phyloP scores from a whole-genome alignment of 2,797 vertebrate species.

The Centropyge bicolor region DNA sequence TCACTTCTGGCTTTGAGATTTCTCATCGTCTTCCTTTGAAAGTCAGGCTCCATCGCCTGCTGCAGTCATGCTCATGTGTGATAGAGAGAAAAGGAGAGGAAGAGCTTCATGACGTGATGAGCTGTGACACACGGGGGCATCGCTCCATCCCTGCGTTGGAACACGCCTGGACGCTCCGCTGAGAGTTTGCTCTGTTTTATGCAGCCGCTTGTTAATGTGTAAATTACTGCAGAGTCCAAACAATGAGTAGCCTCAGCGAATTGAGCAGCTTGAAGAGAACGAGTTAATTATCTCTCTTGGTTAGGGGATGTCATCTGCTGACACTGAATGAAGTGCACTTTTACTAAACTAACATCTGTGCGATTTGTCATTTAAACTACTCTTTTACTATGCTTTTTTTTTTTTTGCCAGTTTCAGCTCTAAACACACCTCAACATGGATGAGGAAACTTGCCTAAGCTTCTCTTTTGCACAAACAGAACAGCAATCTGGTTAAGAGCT shows the following conservation, averaged over 20 bases:
- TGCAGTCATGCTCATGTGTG: conserved; percentile 21
- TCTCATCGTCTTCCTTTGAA: conserved; percentile 33
- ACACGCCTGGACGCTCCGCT: conserved; percentile 60
- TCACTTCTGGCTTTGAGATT: conserved; percentile 32
- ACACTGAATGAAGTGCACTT: conserved; percentile 10
- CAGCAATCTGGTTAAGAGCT: conserved; percentile 41
- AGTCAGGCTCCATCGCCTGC: conserved; percentile 35
- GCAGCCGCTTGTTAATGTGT: conserved; percentile 60
- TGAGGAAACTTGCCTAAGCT: conserved; percentile 27
- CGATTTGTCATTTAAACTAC: conserved; percentile 4
- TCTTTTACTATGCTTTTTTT: not conserved
- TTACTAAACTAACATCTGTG: conserved; percentile 4
- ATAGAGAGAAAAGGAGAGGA: not conserved
- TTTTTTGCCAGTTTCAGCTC: conserved; percentile 18
- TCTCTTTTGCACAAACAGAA: conserved; percentile 34
- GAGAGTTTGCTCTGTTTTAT: conserved; percentile 53
- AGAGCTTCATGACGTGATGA: conserved; percentile 70
- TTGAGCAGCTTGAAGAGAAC: conserved; percentile 13
- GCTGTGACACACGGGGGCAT: conserved; percentile 72
- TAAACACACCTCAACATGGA: conserved; percentile 17
- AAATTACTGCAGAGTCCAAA: conserved; percentile 67
- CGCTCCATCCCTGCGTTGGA: conserved; percentile 64
- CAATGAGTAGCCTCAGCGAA: conserved; percentile 11
- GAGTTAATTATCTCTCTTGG: conserved; percentile 42
- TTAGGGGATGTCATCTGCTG: conserved; percentile 18